These are phyloP conservation scores for Drosophila eohydei DNA, from an alignment of 2,888 invertebrate genomes.

Conservation along the genomic window DNA sequence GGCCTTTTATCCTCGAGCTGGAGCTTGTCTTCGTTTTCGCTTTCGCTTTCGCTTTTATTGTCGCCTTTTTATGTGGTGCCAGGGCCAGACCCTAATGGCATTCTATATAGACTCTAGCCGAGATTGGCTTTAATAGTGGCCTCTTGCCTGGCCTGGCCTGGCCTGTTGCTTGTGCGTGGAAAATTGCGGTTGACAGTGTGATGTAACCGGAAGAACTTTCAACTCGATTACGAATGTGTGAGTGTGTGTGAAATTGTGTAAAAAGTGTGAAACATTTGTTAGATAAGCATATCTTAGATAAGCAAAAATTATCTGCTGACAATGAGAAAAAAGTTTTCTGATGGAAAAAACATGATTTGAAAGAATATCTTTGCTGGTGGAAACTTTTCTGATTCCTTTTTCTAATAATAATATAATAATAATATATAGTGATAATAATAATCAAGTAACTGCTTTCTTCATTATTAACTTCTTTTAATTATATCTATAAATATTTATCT, in stretches of 20 bases:
- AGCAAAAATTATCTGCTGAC: neutral
- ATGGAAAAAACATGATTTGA: neutral
- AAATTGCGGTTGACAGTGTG: slow-evolving; percentile 53
- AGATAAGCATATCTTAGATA: neutral
- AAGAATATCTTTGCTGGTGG: neutral
- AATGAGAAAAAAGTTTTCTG: neutral
- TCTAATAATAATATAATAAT: too few species aligned
- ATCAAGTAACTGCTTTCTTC: too few species aligned
- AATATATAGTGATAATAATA: too few species aligned
- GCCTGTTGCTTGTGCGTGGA: slow-evolving; percentile 53
- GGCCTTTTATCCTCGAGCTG: slow-evolving; percentile 17
- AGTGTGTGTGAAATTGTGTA: slow-evolving; percentile 15
- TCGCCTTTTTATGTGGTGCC: slow-evolving; percentile 46
- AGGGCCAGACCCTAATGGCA: slow-evolving; percentile 48
- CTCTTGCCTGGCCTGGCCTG: slow-evolving; percentile 6
- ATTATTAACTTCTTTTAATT: too few species aligned
- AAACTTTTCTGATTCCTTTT: neutral
- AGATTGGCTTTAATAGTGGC: slow-evolving; percentile 52
- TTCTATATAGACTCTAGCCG: slow-evolving; percentile 35
- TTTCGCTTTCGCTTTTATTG: slow-evolving; percentile 42
- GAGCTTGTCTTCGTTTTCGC: slow-evolving; percentile 31
- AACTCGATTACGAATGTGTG: slow-evolving; percentile 26
- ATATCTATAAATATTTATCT: too few species aligned
- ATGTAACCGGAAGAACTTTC: slow-evolving; percentile 53
- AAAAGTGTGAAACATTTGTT: slow-evolving; percentile 30